Evolutionary conservation across 2,888 invertebrate genomes (phyloP).

Genomic region (Cabera pusaria): DNA sequence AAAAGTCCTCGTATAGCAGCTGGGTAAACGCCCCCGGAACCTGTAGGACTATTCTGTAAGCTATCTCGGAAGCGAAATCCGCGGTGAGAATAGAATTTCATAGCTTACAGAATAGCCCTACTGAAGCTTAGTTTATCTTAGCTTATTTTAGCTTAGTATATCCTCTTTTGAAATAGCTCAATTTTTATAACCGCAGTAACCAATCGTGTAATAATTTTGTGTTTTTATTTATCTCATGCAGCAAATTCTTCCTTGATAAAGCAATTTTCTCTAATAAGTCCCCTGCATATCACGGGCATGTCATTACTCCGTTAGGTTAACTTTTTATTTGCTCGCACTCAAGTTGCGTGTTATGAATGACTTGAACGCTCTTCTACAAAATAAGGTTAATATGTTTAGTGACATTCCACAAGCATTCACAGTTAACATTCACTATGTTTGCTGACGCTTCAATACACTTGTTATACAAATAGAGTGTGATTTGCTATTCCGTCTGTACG

Average conservation of each 20-base stretch:
- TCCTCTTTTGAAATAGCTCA: no score
- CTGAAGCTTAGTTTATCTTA: no score
- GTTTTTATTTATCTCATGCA: no score
- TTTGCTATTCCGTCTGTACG: slow-evolving; percentile 77
- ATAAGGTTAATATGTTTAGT: slow-evolving; percentile 41
- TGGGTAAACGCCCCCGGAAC: no score
- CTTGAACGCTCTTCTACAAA: slow-evolving; percentile 15
- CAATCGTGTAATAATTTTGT: no score
- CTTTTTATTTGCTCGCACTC: slow-evolving; percentile 9
- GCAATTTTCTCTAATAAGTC: neutral
- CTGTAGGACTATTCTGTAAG: no score
- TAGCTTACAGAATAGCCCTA: no score
- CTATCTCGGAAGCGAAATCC: no score
- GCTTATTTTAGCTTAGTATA: no score
- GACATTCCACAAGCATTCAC: slow-evolving; percentile 62
- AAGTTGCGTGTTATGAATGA: slow-evolving; percentile 14
- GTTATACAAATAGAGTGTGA: slow-evolving; percentile 69
- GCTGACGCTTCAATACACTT: slow-evolving; percentile 62
- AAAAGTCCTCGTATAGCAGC: no score
- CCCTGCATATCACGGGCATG: neutral
- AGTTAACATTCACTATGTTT: slow-evolving; percentile 64
- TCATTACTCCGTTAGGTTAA: slow-evolving; percentile 6
- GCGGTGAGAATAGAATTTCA: no score
- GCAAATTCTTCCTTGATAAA: neutral
- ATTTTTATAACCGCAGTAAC: no score